Evolutionary conservation across 2,888 invertebrate genomes (phyloP), one percentile per base, ranked within the genome.

Genomic region (Caenorhabditis becei): DNA sequence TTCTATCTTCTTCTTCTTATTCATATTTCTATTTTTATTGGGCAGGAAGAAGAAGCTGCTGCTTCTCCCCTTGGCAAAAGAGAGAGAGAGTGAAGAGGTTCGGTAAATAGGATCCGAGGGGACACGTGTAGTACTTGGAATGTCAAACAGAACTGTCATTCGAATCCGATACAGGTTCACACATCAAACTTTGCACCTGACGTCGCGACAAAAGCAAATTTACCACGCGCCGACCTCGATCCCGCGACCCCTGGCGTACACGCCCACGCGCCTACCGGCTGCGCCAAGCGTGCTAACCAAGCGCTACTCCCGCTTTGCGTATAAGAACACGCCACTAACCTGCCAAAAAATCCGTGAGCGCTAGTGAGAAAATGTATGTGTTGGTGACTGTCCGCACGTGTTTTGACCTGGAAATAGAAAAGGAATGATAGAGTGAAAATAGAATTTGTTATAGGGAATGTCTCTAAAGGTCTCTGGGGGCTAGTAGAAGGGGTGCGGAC

Each of bases 301-400:
- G 32, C 32, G 5, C 10, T 32, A 10, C 4, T 10, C 5, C 32
- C 32, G 10, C 32, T 7, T 4, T 32, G 32, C 32, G 5, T 32
- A 41, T 41, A 41, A 11, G 28, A 5, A 28, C 54, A 14, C 28
- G 2, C 11, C 14, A 67, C 81, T 18, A 41, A 85, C 85, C 85
- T 77, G 85, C 83, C 28, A 91, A 82, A 82, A 91, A 91, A 75
- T 91, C 91, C 8, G 90, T 89, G 16, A 91, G 65, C 23, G 90
- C 89, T 26, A 90, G 71, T 16, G 89, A 88, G 79, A 89, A 89
- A 54, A 91, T 91, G 80, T 91, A 91, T 8, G 88, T 87, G 78
- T 91, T 91, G 47, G 91, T 91, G 61, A 90, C 89, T 16, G 90
- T 90, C 18, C 91, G 86, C 37, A 91, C 83, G 28, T 83, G 82